Evolutionary conservation across 1,140 invertebrate genomes (phyloP), one percentile per base, ranked within the genome.

Genomic region (Trichonephila clavata): DNA sequence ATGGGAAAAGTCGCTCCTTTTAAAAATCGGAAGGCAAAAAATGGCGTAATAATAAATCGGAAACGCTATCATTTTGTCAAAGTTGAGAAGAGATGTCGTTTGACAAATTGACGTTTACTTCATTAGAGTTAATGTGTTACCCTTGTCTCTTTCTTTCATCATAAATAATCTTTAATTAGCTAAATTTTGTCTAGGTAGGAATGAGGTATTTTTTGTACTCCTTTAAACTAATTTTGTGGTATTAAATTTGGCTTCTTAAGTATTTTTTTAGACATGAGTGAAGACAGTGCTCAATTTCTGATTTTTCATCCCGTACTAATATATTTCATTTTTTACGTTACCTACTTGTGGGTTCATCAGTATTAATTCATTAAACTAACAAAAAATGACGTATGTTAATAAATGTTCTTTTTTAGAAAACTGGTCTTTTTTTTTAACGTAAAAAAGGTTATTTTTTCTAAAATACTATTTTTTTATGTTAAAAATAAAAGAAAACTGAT

Each of bases 61-160:
- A 84, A 84, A 83, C 90, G 27, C 90, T 92, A 92, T 83, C 77
- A 83, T 63, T 84, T 92, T 84, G 90, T 92, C 90, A 92, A 92
- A 92, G 59, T 83, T 92, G 90, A 61, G 60, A 60, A 21, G 59
- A 68, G 27, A 43, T 65, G 18, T 27, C 39, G n/a, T 84, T 92
- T 84, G 77, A 92, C 77, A 92, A 92, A 83, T 83, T 83, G 77
- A 84, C 90, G 57, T 92, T 92, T 92, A 92, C 90, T 92, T 92
- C 90, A 92, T 92, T 92, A 92, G 65, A 84, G 80, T 61, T 84
- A 92, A 92, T 43, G 90, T 90, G 89, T 71, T 61, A 77, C 21
- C 68, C 71, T 39, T 87, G 86, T 90, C 71, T 59, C 71, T 39
- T 81, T 90, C 59, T 59, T 81, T 89, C 71, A 32, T 20, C 68